These are phyloP conservation scores for Bubo scandiacus DNA, from an alignment of 2,113 vertebrate genomes.

Conservation along the genomic window DNA sequence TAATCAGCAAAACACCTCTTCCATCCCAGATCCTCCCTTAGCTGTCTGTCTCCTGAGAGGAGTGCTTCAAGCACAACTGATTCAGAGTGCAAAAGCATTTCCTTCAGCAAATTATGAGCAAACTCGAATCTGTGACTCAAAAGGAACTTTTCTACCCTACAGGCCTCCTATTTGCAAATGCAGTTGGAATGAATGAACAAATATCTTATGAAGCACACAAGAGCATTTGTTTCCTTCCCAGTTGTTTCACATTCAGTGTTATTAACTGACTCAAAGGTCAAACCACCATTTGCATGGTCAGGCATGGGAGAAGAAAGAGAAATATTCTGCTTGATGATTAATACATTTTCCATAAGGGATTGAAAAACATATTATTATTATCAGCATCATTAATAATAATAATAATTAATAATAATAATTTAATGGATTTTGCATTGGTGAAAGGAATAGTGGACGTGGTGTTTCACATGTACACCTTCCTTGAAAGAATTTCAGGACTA, in stretches of 20 bases:
- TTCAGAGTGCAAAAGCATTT: background rate
- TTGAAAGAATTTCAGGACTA: background rate
- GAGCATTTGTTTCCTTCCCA: background rate
- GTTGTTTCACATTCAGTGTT: background rate
- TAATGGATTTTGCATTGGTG: background rate
- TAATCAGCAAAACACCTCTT: background rate
- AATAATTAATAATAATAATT: background rate
- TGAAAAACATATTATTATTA: background rate
- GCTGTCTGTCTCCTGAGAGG: background rate
- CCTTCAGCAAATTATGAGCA: background rate
- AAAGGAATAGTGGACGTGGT: background rate
- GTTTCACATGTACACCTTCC: background rate
- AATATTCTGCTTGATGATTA: background rate
- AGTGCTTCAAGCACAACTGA: fast-evolving
- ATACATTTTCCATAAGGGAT: background rate
- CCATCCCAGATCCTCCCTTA: background rate
- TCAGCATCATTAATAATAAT: background rate
- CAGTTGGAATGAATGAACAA: background rate
- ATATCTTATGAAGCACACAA: background rate
- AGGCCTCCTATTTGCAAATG: background rate
- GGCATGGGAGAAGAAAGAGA: background rate
- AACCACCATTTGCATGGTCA: background rate
- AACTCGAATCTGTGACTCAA: background rate
- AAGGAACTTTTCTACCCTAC: background rate
- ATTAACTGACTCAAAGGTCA: background rate